These are phyloP conservation scores for Sterrhoptilus dennistouni DNA, from an alignment of 2,113 vertebrate species.

Conservation along the genomic window DNA sequence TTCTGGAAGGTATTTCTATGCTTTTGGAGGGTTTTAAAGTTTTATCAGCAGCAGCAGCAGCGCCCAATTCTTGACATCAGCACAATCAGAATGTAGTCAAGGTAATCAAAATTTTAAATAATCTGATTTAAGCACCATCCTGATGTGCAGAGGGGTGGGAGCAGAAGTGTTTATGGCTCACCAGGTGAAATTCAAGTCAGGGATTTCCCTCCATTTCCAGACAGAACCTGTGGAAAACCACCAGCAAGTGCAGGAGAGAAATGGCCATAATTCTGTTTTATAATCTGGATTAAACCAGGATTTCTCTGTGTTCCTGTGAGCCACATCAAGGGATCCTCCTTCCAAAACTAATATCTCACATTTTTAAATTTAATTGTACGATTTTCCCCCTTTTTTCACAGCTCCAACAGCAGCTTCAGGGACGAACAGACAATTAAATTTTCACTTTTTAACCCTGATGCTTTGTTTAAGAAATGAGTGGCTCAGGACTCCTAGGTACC, in stretches of 20 bases:
- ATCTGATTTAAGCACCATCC: not conserved
- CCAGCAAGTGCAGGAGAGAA: not conserved
- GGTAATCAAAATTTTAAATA: not conserved
- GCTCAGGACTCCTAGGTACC: not conserved
- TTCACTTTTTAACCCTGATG: not conserved
- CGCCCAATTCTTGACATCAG: not conserved
- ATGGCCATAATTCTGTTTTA: not conserved
- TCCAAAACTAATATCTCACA: not conserved
- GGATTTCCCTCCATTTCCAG: slow-evolving; percentile 19
- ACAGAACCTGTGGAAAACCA: not conserved
- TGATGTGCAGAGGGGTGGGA: not conserved
- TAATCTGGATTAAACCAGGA: not conserved
- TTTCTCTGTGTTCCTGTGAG: not conserved
- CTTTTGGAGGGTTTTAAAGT: not conserved
- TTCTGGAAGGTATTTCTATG: not conserved
- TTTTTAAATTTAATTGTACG: not conserved
- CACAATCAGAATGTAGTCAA: not conserved
- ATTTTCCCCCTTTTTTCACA: not conserved
- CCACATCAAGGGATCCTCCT: not conserved
- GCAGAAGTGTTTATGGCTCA: fast-evolving
- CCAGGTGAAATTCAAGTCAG: not conserved
- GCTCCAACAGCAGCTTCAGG: not conserved
- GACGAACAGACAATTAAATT: slow-evolving; percentile 27
- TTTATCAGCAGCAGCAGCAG: not conserved
- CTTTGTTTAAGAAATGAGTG: not conserved